Evolutionary conservation across 2,888 invertebrate genomes (phyloP).

Genomic region (Lochmaea crataegi): DNA sequence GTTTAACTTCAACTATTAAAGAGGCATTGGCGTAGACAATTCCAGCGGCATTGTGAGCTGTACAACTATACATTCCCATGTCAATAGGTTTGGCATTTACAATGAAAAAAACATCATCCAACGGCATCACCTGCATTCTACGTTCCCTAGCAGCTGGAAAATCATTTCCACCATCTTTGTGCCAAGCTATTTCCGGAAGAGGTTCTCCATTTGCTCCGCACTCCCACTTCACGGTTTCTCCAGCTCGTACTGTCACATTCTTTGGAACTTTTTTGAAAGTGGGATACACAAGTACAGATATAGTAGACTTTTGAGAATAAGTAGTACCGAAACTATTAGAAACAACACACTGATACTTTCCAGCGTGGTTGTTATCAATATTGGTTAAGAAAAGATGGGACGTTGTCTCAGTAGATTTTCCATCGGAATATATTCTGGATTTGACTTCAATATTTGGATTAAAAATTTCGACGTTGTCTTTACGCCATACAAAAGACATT

Average conservation of each 20-base stretch:
- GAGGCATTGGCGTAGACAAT: conserved; percentile 86
- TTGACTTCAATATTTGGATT: conserved; percentile 55
- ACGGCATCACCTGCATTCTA: conserved; percentile 87
- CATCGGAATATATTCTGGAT: conserved; percentile 65
- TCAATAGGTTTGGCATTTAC: conserved; percentile 90
- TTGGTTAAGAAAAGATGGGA: conserved; percentile 80
- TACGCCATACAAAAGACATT: conserved; percentile 88
- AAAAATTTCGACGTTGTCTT: conserved; percentile 78
- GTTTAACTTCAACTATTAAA: conserved; percentile 85
- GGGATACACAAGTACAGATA: conserved; percentile 90
- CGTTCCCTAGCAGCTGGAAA: conserved; percentile 95
- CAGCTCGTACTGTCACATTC: conserved; percentile 86
- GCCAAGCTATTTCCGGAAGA: conserved; percentile 88
- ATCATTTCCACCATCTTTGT: conserved; percentile 92
- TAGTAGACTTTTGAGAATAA: conserved; percentile 87
- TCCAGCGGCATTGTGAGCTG: conserved; percentile 91
- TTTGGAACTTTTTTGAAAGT: conserved; percentile 85
- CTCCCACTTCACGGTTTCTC: conserved; percentile 87
- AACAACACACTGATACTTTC: conserved; percentile 93
- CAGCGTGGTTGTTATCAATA: conserved; percentile 84
- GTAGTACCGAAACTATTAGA: conserved; percentile 90
- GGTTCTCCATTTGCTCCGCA: conserved; percentile 94
- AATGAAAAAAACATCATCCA: conserved; percentile 92
- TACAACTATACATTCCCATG: conserved; percentile 93
- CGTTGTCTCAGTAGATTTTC: conserved; percentile 74